Evolutionary conservation across 2,797 vertebrate species (phyloP).

Genomic region (Heliangelus exortis): DNA sequence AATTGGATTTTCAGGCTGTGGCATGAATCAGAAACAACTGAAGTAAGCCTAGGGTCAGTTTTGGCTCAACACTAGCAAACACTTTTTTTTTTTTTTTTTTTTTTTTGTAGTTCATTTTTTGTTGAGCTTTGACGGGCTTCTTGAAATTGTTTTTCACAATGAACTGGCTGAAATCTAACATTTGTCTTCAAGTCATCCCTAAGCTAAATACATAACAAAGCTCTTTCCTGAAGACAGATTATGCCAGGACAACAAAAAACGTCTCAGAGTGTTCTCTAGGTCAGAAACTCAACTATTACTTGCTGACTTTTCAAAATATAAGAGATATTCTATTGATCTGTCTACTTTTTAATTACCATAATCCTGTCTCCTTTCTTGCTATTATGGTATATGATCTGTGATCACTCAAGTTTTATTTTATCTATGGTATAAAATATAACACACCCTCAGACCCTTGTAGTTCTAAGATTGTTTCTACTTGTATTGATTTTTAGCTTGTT

Average conservation of each 20-base stretch:
- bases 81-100: neutral
- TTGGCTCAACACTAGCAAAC: neutral
- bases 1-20: neutral
- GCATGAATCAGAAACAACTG: neutral
- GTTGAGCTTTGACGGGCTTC: neutral
- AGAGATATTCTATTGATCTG: constrained; percentile 67
- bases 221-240: neutral
- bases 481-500: constrained; percentile 50
- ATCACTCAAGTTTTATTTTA: constrained; percentile 20
- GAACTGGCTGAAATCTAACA: neutral
- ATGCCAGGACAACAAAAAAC: neutral
- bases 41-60: neutral
- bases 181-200: neutral
- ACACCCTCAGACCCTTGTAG: neutral
- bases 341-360: constrained; percentile 65
- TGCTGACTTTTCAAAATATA: constrained; percentile 64
- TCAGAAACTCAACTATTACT: neutral
- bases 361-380: constrained; percentile 36
- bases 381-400: constrained; percentile 46
- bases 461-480: constrained; percentile 52
- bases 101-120: neutral
- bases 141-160: neutral
- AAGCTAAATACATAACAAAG: neutral
- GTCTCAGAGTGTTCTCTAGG: neutral
- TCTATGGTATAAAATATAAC: neutral